Evolutionary conservation across 2,888 invertebrate genomes (phyloP), one percentile per base, ranked within the genome.

Genomic region (Rhodophaea formosa): DNA sequence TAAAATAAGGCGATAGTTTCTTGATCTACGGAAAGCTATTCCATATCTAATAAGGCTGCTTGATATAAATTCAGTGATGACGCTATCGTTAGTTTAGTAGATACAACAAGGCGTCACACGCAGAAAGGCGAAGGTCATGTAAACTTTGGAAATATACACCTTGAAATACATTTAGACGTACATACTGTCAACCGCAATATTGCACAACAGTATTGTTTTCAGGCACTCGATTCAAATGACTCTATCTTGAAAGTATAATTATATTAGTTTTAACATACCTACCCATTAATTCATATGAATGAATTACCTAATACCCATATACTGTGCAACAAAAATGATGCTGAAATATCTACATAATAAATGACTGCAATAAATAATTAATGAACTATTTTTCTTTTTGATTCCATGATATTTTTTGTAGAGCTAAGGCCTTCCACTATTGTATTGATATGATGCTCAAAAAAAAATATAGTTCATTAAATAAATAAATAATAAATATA

Each of bases 91-190:
- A 62, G 32, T 14, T 44, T 5, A n/a, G 64, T 66, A 63, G 64
- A 70, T 45, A 73, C 71, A 72, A 62, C 39, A 42, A 64, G 64
- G 60, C 70, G 67, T 77, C 70, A 79, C 70, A 76, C 62, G 64
- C 70, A 62, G 70, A 72, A 73, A 73, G 72, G 68, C 74, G 83
- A 88, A 88, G 87, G 86, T 79, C 80, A 70, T 68, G 72, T 72
- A 78, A 78, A 76, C 78, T 78, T 77, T 65, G 74, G 75, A 81
- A 82, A 79, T 56, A 69, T 66, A 62, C 67, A 65, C 67, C 68
- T 76, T 75, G 66, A 71, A 77, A 68, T 67, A 67, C 67, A 70
- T 67, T 73, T 71, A 74, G 23, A 69, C 64, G 59, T 65, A 59
- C 15, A 43, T 30, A 57, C 32, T 59, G 58, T 44, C 59, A 64